Evolutionary conservation across 2,888 invertebrate species (phyloP).

Genomic region (Dolichopus griseipennis): DNA sequence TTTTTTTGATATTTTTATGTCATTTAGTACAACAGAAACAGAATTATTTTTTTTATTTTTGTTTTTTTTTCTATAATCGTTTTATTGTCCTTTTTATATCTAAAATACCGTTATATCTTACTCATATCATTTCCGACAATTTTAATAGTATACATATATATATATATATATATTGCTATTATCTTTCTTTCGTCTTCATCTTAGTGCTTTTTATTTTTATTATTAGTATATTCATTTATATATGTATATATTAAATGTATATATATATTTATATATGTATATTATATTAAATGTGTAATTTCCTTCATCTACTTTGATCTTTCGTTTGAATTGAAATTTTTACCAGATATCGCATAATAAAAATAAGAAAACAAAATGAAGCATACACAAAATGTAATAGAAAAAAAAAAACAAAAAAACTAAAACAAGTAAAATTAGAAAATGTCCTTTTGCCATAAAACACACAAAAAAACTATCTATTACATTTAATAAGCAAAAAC

Average conservation of each 20-base stretch:
- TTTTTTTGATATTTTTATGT: neutral
- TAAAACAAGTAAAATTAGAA: neutral
- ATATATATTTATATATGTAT: too few species aligned
- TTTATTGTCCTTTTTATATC: constrained; percentile 2
- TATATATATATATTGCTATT: too few species aligned
- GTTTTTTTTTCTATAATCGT: neutral
- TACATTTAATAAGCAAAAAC: neutral
- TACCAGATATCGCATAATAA: neutral
- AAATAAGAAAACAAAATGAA: neutral
- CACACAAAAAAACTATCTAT: neutral
- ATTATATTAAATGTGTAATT: too few species aligned
- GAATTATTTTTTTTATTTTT: neutral
- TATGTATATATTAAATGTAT: too few species aligned
- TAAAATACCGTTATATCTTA: neutral
- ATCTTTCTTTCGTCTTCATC: too few species aligned
- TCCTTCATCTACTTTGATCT: neutral
- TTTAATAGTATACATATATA: too few species aligned
- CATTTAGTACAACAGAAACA: neutral
- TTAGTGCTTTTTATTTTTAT: too few species aligned
- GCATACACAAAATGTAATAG: too few species aligned
- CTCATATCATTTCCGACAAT: neutral
- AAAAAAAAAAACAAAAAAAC: neutral
- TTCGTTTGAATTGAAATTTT: neutral
- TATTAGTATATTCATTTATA: too few species aligned
- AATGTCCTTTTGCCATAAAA: constrained; percentile 4